phyloP scores from a whole-genome alignment of 2,113 vertebrate genomes.

The Neomonachus schauinslandi region DNA sequence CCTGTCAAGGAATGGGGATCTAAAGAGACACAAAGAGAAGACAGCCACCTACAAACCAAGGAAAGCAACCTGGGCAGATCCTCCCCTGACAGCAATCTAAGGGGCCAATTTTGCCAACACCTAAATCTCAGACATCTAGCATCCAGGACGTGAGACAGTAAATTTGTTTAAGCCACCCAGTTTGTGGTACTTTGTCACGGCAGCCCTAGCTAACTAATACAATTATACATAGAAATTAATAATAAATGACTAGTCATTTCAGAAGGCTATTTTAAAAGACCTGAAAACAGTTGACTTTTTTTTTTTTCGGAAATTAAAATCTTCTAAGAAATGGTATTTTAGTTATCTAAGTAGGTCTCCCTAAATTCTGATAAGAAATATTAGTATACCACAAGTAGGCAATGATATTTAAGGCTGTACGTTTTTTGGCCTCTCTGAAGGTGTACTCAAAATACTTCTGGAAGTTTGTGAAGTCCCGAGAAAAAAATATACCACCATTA shows the following conservation, averaged over 20 bases:
- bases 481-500: background rate
- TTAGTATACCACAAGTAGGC: background rate
- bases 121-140: background rate
- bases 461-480: background rate
- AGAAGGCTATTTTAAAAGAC: background rate
- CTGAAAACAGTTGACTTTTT: background rate
- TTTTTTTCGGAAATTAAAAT: background rate
- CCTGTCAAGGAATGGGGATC: background rate
- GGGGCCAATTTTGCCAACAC: background rate
- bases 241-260: background rate
- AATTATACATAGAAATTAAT: background rate
- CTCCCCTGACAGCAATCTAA: background rate
- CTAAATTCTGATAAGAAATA: conserved; percentile 33
- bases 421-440: background rate
- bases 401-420: background rate
- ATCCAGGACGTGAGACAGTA: background rate
- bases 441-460: background rate
- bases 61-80: background rate
- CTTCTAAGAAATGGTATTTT: background rate
- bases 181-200: background rate
- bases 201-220: background rate
- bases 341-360: background rate
- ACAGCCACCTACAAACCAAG: background rate
- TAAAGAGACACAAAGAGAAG: background rate
- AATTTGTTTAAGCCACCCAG: background rate